Base-by-base conservation (phyloP, 2,888 invertebrate species). In the Epinotia nisella region DNA sequence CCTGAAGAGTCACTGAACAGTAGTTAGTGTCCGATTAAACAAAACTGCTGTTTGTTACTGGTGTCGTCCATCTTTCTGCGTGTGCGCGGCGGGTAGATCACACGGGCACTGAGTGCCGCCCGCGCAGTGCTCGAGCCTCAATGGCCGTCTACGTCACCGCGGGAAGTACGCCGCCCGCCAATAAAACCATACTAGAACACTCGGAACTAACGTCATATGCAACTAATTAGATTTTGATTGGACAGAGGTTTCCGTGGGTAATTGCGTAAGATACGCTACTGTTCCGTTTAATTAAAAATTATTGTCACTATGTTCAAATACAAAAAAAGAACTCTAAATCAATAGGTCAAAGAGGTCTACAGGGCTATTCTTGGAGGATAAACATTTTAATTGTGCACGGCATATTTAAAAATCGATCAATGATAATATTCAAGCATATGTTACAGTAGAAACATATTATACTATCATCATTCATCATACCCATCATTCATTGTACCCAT, bases 21-120 rank as follows among this genome's bases (percentile, higher is more conserved):
- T 15, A 24, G 11, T n/a, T 15, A 39, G 17, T 39, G 11, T 24
- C 15, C 11, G 24, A 66, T 55, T 55, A 56, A 66, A 41, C 55
- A n/a, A 56, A 56, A 41, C 55, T n/a, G 41, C 5, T 55, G 56
- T 21, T 41, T 41, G 17, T 24, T 19, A 15, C n/a, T 39, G 24
- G 53, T 66, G 56, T 58, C 58, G 58, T 66, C 41, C 39, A 65
- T 53, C 19, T 82, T 82, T 83, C 85, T 87, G 92, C 93, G 93
- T 93, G 91, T 93, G 88, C 87, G 86, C 91, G 80, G 84, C 89
- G 86, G 85, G 90, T 93, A 92, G 93, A 90, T 90, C 92, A 93
- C 92, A 85, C 85, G 78, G 86, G 84, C 90, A 93, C 93, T 93
- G 93, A 93, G 90, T 88, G 77, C 81, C 69, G 86, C 85, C 89